Conservation (phyloP, 2,113 vertebrate species). For the Merops nubicus region DNA sequence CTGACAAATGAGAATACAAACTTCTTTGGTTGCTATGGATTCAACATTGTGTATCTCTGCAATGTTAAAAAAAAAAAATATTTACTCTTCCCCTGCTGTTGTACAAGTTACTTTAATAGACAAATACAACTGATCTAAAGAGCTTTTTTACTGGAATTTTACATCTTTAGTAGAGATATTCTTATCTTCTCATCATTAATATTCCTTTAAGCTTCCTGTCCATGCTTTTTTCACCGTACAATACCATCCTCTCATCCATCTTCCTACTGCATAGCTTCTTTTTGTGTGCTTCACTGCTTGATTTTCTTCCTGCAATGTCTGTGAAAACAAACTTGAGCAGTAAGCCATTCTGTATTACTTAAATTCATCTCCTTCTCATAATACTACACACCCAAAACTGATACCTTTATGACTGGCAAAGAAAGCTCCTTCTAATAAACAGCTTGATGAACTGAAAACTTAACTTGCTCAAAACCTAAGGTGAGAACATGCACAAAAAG, state of each 20-base stretch:
- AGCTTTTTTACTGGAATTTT: not conserved
- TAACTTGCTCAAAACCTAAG: not conserved
- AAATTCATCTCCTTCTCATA: not conserved
- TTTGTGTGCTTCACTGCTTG: not conserved
- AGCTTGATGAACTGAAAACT: not conserved
- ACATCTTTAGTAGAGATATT: not conserved
- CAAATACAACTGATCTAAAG: not conserved
- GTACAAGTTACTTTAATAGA: not conserved
- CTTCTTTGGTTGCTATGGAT: not conserved
- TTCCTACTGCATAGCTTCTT: not conserved
- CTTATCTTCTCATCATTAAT: not conserved
- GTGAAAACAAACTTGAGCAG: not conserved
- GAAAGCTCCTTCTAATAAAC: not conserved
- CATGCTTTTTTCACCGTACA: not conserved
- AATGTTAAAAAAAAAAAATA: not conserved
- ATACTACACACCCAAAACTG: not conserved
- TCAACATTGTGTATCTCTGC: not conserved
- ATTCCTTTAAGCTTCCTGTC: not conserved
- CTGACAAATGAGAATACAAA: not conserved
- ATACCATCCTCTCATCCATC: not conserved
- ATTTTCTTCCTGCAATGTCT: not conserved
- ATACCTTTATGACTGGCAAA: not conserved
- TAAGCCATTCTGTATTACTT: not conserved
- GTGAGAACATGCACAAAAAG: not conserved
- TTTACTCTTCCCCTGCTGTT: not conserved